A percentile compares a stretch with the other conserved stretches of the same genome.
These are phyloP conservation scores for Eupristina koningsbergeri DNA, from an alignment of 1,140 invertebrate species.

Conservation along the genomic window DNA sequence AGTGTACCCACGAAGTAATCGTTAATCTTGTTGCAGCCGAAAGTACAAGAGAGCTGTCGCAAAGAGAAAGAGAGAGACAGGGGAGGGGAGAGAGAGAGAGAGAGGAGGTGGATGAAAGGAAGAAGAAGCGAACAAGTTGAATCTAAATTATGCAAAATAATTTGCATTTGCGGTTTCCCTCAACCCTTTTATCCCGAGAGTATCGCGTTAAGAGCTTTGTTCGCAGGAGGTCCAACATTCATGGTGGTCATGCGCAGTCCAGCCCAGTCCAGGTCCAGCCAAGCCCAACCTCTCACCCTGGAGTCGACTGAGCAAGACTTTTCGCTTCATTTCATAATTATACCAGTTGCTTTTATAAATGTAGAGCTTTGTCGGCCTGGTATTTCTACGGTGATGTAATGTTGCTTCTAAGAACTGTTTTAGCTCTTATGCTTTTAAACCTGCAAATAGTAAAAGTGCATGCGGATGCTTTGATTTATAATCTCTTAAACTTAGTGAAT, in stretches of 20 bases:
- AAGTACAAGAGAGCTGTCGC: conserved; percentile 29
- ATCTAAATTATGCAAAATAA: conserved; percentile 62
- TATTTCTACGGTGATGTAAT: conserved; percentile 10
- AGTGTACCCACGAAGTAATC: conserved; percentile 55
- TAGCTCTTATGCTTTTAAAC: background rate
- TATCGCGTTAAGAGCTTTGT: conserved; percentile 23
- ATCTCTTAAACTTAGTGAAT: too few relatives aligned
- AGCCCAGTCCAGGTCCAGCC: too few relatives aligned
- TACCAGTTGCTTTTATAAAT: conserved; percentile 14
- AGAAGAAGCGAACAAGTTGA: conserved; percentile 56
- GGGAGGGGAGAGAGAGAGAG: conserved; percentile 6
- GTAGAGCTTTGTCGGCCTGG: background rate
- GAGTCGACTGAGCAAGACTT: conserved; percentile 3
- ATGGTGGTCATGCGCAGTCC: background rate
- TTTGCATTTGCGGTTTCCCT: conserved; percentile 54
- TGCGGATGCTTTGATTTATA: conserved; percentile 20
- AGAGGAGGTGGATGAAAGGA: background rate
- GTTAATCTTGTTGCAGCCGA: conserved; percentile 60
- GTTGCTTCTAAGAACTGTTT: background rate
- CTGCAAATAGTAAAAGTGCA: background rate
- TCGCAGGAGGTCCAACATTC: background rate
- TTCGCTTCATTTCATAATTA: conserved; percentile 29
- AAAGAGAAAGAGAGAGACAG: too few relatives aligned
- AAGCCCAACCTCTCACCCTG: too few relatives aligned
- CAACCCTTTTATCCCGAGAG: background rate